Conservation (phyloP, 2,888 invertebrate genomes). For the Panorpa germanica region DNA sequence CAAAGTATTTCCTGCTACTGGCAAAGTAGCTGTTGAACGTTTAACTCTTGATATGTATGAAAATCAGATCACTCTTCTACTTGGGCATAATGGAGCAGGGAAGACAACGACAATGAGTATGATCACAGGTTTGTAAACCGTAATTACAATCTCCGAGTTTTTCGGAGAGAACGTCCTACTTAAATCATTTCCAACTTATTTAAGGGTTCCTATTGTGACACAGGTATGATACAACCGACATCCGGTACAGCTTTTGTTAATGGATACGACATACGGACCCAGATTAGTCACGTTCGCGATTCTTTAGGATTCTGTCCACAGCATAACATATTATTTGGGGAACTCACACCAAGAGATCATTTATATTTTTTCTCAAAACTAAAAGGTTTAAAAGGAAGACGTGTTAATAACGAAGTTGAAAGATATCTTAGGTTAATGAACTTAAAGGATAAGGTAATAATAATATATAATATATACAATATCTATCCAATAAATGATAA, state of each 20-base stretch:
- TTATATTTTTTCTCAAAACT: conserved; percentile 53
- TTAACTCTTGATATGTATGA: conserved; percentile 56
- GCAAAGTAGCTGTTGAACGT: conserved; percentile 36
- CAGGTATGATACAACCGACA: conserved; percentile 38
- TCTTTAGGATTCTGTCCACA: conserved; percentile 63
- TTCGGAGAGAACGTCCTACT: too few relatives aligned
- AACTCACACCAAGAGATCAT: conserved; percentile 58
- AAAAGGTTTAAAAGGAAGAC: conserved; percentile 30
- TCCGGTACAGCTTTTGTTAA: conserved; percentile 42
- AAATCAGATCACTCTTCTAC: conserved; percentile 57
- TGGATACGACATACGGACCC: conserved; percentile 38
- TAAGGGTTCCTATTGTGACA: conserved; percentile 16
- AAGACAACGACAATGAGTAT: conserved; percentile 82
- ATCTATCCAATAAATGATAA: too few relatives aligned
- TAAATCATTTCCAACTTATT: conserved; percentile 1
- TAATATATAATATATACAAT: too few relatives aligned
- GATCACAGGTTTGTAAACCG: conserved; percentile 56
- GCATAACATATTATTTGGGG: conserved; percentile 58
- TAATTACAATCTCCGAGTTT: too few relatives aligned
- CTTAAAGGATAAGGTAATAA: conserved; percentile 33
- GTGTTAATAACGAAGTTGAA: conserved; percentile 34
- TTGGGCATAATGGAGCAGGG: conserved; percentile 60
- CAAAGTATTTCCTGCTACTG: conserved; percentile 7
- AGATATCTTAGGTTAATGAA: conserved; percentile 36
- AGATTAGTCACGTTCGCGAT: conserved; percentile 36